Conservation (phyloP, 2,113 vertebrate species). For the Corydoras maculifer region DNA sequence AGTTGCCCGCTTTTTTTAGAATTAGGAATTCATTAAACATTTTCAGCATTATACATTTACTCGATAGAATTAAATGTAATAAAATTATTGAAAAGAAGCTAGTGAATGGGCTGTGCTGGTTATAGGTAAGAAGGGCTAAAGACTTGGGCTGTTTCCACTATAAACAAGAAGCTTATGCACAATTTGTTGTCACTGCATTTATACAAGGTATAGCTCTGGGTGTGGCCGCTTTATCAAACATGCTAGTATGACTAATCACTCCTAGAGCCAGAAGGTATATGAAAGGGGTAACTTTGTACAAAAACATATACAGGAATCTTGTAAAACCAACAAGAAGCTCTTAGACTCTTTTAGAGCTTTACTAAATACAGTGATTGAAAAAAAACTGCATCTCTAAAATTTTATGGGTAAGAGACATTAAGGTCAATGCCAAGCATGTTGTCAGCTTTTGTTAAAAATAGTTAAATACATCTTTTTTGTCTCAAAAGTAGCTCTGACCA, state of each 20-base stretch:
- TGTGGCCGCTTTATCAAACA: slow-evolving; percentile 43
- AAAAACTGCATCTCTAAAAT: background rate
- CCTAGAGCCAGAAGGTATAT: slow-evolving; percentile 38
- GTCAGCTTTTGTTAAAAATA: too few species aligned
- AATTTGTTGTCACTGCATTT: slow-evolving; percentile 39
- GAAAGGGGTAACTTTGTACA: slow-evolving; percentile 40
- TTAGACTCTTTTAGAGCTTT: background rate
- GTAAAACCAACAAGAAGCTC: slow-evolving; percentile 39
- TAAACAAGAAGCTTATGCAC: slow-evolving; percentile 28
- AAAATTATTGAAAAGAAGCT: background rate
- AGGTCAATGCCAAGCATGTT: too few species aligned
- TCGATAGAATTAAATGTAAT: background rate
- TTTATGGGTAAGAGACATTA: too few species aligned
- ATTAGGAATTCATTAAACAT: too few species aligned
- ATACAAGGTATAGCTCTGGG: slow-evolving; percentile 42
- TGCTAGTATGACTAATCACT: slow-evolving; percentile 41
- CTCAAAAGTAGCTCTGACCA: too few species aligned
- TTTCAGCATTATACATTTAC: too few species aligned
- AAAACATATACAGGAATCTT: slow-evolving; percentile 42
- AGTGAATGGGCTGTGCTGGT: background rate
- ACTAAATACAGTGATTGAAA: background rate
- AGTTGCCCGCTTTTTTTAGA: too few species aligned
- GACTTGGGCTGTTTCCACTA: slow-evolving; percentile 29
- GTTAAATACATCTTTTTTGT: too few species aligned
- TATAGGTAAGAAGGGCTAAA: slow-evolving; percentile 3